Percentiles rank a stretch among this genome's conserved stretches.
phyloP scores from a whole-genome alignment of 2,888 invertebrate species.

The Callimorpha dominula region DNA sequence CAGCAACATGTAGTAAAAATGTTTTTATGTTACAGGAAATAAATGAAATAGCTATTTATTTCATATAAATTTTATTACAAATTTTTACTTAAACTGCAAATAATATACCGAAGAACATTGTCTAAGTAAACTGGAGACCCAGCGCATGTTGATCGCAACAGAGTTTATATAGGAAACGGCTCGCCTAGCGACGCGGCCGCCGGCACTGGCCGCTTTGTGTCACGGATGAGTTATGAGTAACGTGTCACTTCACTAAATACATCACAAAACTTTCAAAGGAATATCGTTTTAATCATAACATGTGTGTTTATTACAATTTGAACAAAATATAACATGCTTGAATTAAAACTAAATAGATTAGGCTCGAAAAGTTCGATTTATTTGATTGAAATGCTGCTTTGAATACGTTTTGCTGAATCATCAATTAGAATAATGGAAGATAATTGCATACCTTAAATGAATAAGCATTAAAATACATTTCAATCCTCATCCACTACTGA shows the following conservation, averaged over 20 bases:
- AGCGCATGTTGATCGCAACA: slow-evolving; percentile 72
- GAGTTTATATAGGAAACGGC: slow-evolving; percentile 68
- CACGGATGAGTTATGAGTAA: slow-evolving; percentile 24
- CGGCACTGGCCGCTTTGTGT: slow-evolving; percentile 16
- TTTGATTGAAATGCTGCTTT: slow-evolving; percentile 39
- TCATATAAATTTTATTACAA: slow-evolving; percentile 86
- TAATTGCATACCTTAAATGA: slow-evolving; percentile 46
- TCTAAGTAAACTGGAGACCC: slow-evolving; percentile 73
- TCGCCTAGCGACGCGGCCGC: slow-evolving; percentile 51
- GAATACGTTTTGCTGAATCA: slow-evolving; percentile 30
- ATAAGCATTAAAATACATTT: slow-evolving; percentile 44
- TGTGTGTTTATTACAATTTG: slow-evolving; percentile 16
- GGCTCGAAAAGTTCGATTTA: slow-evolving; percentile 31
- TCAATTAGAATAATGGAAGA: slow-evolving; percentile 49
- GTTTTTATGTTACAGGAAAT: background rate
- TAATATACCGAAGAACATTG: slow-evolving; percentile 80
- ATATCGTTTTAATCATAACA: slow-evolving; percentile 23
- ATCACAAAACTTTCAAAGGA: slow-evolving; percentile 26
- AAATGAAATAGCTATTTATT: slow-evolving; percentile 68
- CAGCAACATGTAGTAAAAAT: too few species aligned
- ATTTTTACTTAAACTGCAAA: slow-evolving; percentile 83
- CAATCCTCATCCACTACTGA: slow-evolving; percentile 48
- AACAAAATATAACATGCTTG: slow-evolving; percentile 22
- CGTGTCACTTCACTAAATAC: slow-evolving; percentile 33
- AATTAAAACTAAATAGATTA: slow-evolving; percentile 35